A percentile compares a stretch with the other conserved stretches of the same genome.
Conservation (phyloP, 2,888 invertebrate genomes). For the Pachydiplax longipennis region DNA sequence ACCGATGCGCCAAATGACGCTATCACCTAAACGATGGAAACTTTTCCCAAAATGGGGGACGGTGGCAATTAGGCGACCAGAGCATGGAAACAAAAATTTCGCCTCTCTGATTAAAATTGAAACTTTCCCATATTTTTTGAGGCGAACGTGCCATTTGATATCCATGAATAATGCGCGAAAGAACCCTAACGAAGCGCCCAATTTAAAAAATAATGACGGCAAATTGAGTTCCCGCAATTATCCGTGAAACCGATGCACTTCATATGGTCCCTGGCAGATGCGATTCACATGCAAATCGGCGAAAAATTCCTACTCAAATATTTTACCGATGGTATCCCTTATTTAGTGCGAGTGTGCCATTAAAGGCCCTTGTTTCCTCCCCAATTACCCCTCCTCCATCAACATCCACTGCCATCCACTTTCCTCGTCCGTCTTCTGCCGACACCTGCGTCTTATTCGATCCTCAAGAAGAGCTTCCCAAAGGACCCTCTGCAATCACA, state of each 20-base stretch:
- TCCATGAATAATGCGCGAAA: too few relatives aligned
- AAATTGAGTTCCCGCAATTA: neutral
- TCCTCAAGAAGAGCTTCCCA: neutral
- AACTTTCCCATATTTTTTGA: too few relatives aligned
- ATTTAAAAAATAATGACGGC: neutral
- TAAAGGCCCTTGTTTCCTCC: neutral
- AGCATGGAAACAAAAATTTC: too few relatives aligned
- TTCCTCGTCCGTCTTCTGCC: neutral
- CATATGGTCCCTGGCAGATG: neutral
- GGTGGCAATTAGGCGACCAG: too few relatives aligned
- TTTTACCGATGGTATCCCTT: neutral
- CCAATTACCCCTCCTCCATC: conserved; percentile 39
- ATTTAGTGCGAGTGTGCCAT: neutral
- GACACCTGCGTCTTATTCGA: conserved; percentile 31
- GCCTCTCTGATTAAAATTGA: too few relatives aligned
- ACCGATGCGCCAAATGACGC: too few relatives aligned
- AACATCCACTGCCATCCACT: conserved; percentile 25
- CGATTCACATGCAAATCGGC: neutral
- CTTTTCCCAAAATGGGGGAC: too few relatives aligned
- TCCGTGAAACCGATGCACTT: too few relatives aligned
- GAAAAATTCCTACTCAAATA: neutral
- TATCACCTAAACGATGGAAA: too few relatives aligned
- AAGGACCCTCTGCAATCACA: neutral
- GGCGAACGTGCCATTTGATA: too few relatives aligned
- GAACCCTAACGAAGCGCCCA: too few relatives aligned